Conservation (phyloP, 1,140 invertebrate species). For the Ceratosolen fusciceps region DNA sequence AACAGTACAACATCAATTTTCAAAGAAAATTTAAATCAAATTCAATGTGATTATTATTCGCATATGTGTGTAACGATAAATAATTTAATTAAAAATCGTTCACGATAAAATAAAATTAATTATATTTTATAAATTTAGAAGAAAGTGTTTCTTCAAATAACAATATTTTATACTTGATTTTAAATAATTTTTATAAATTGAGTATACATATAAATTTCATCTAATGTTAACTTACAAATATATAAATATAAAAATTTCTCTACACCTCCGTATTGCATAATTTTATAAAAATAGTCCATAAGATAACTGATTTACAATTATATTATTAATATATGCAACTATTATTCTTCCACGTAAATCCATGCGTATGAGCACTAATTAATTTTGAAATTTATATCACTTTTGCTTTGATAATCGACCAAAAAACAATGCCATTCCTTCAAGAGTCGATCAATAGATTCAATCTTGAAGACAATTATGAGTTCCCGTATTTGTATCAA, state of each 20-base stretch:
- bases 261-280: conserved; percentile 36
- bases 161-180: background rate
- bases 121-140: too few relatives aligned
- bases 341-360: background rate
- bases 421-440: background rate
- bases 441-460: background rate
- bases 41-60: too few relatives aligned
- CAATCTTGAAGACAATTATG: background rate
- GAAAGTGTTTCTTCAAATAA: background rate
- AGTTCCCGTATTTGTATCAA: conserved; percentile 51
- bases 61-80: too few relatives aligned
- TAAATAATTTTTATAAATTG: conserved; percentile 28
- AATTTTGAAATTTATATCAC: background rate
- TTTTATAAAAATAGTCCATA: conserved; percentile 30
- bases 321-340: conserved; percentile 4
- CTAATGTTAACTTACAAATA: conserved; percentile 17
- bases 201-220: conserved; percentile 43
- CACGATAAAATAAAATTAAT: too few relatives aligned
- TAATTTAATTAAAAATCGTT: too few relatives aligned
- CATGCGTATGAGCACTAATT: background rate
- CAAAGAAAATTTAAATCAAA: too few relatives aligned
- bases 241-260: conserved; percentile 40
- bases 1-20: too few relatives aligned
- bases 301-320: background rate
- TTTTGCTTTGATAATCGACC: background rate